Evolutionary conservation across 2,113 vertebrate species (phyloP), one percentile per base, ranked within the genome.

Genomic region (Serinus canaria): DNA sequence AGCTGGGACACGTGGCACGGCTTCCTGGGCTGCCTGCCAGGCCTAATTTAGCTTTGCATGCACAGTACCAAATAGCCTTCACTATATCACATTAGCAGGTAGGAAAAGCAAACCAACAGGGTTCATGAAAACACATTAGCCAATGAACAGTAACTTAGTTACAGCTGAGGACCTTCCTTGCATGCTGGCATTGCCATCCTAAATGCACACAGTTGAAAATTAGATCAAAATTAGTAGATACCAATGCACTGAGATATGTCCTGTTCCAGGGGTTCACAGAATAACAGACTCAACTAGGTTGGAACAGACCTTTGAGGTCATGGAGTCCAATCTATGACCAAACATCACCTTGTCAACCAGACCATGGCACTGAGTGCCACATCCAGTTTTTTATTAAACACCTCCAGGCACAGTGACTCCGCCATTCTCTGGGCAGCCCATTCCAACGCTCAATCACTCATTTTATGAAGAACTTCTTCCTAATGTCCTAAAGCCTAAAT

Each of bases 21-120:
- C 90, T 96, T 43, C 95, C 82, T 24, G 75, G 87, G 93, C 92
- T 91, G 62, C 59, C 72, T 83, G 91, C 91, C 93, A 97, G 89
- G 9, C 67, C 62, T 58, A 6, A 62, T 94, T 94, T 85, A 86
- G 75, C 88, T 89, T 44, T 91, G 87, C 82, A 28, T 82, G 66
- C 76, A 58, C n/a, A 50, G 76, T 4, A 83, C 87, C 31, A 1
- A 83, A 83, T 11, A 88, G 93, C 47, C 75, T 39, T 83, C 8
- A 4, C 66, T 69, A 3, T 62, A 93, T 76, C 95, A 90, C 90
- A 83, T 93, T 88, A 97, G 90, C 94, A 96, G 93, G 76, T 95
- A 93, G 1, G 2, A 86, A 83, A 83, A 86, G 58, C 81, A 94
- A 82, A 94, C 52, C 74, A 94, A 60, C 59, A 43, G 37, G 24